phyloP scores from a whole-genome alignment of 2,113 vertebrate genomes.

The Coturnix japonica region DNA sequence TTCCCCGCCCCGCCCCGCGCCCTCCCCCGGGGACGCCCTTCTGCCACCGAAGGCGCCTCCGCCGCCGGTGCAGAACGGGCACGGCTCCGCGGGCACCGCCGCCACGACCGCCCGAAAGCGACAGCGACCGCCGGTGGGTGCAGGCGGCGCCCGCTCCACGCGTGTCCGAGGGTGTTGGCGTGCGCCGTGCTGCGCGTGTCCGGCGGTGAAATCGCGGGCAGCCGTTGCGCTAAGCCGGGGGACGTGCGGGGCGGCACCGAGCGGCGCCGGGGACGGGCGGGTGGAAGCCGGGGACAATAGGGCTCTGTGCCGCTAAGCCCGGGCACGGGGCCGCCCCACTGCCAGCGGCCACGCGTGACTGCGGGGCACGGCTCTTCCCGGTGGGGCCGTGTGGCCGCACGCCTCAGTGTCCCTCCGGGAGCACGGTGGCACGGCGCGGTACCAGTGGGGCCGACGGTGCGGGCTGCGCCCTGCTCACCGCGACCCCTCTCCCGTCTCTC shows the following conservation, averaged over 20 bases:
- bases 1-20: not conserved
- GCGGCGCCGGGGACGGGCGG: not conserved
- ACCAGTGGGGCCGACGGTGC: not conserved
- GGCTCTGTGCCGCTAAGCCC: constrained; percentile 54
- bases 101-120: not conserved
- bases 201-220: not conserved
- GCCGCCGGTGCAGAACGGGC: not conserved
- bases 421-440: not conserved
- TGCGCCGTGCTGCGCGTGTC: not conserved
- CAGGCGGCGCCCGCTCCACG: not conserved
- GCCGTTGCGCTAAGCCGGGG: not conserved
- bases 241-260: constrained; percentile 44
- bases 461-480: not conserved
- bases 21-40: not conserved
- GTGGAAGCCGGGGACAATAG: constrained; percentile 35
- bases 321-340: constrained; percentile 8
- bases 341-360: not conserved
- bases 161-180: not conserved
- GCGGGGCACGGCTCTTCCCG: not conserved
- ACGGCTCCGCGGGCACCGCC: not conserved
- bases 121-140: not conserved
- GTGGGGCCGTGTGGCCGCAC: not conserved
- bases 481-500: not conserved
- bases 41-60: not conserved
- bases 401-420: not conserved